phyloP scores from a whole-genome alignment of 2,888 invertebrate species.

The Orthosia gracilis region DNA sequence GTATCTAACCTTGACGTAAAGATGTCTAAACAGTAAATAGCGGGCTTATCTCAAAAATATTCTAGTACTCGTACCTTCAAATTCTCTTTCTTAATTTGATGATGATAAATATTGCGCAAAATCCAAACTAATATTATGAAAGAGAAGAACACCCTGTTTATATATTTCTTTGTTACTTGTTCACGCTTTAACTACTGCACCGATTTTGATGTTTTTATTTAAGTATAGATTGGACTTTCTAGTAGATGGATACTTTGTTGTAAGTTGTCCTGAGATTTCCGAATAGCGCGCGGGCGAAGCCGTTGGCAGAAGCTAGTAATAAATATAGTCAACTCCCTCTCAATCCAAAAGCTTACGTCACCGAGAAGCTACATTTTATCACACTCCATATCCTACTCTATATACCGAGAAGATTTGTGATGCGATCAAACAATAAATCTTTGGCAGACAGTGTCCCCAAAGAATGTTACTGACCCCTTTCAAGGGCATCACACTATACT shows the following conservation, averaged over 20 bases:
- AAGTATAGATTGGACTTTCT: too few relatives aligned
- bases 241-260: too few relatives aligned
- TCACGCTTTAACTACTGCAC: too few relatives aligned
- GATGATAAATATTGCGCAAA: neutral
- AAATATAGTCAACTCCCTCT: neutral
- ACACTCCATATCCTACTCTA: neutral
- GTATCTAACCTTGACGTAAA: neutral
- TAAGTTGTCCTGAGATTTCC: too few relatives aligned
- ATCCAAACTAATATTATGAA: neutral
- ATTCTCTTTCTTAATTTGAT: neutral
- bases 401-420: conserved; percentile 16
- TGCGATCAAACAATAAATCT: neutral
- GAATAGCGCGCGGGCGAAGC: too few relatives aligned
- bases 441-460: neutral
- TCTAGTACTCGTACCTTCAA: neutral
- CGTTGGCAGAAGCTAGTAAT: too few relatives aligned
- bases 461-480: neutral
- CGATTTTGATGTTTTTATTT: too few relatives aligned
- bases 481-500: neutral
- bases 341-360: neutral
- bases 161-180: too few relatives aligned
- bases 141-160: too few relatives aligned
- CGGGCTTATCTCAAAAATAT: neutral
- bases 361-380: conserved; percentile 5
- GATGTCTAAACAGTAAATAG: neutral